Conservation (phyloP, 2,888 invertebrate species). For the Clanis bilineata region DNA sequence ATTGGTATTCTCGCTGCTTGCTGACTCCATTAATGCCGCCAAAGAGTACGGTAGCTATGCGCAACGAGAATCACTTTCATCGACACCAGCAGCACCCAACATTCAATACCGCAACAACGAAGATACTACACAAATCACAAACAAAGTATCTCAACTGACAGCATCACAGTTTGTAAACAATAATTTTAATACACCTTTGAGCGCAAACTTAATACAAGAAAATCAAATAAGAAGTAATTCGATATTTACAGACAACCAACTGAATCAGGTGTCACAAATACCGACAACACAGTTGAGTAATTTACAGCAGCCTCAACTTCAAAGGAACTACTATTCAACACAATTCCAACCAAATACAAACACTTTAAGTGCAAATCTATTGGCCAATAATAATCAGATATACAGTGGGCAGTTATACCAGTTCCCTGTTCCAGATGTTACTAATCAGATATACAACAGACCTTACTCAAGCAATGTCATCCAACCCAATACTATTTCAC, state of each 20-base stretch:
- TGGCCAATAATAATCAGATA: conserved; percentile 47
- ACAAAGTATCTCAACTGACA: conserved; percentile 65
- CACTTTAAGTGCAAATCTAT: conserved; percentile 30
- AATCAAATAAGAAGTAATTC: conserved; percentile 5
- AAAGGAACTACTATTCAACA: conserved; percentile 35
- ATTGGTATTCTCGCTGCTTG: conserved; percentile 70
- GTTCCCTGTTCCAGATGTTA: conserved; percentile 69
- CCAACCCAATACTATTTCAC: conserved; percentile 13
- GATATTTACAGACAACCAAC: background rate
- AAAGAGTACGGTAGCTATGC: conserved; percentile 66
- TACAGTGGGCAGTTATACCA: conserved; percentile 75
- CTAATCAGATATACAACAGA: conserved; percentile 60
- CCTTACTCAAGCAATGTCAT: conserved; percentile 32
- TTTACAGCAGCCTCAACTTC: conserved; percentile 20
- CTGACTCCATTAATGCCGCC: conserved; percentile 71
- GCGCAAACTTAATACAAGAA: background rate
- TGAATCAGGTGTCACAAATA: conserved; percentile 16
- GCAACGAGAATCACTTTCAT: conserved; percentile 50
- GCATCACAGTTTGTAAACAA: conserved; percentile 56
- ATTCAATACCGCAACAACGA: conserved; percentile 55
- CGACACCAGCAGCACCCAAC: conserved; percentile 47
- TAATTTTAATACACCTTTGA: background rate
- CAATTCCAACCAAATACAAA: conserved; percentile 32
- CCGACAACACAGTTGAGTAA: conserved; percentile 20
- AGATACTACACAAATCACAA: conserved; percentile 56